Conservation (phyloP, 2,888 invertebrate species). For the Hyposoter dolosus region DNA sequence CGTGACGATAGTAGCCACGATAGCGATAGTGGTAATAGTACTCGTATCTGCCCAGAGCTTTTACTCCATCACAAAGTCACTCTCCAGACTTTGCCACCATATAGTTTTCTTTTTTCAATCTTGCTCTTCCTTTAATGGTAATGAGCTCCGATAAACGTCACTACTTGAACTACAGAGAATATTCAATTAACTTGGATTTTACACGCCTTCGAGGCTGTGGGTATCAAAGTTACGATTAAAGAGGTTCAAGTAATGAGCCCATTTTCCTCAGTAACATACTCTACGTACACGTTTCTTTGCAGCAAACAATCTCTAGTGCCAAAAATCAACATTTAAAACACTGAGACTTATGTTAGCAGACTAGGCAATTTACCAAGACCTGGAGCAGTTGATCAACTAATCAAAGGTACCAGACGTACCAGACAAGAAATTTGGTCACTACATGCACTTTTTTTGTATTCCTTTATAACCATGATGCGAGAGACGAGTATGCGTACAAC, state of each 20-base stretch:
- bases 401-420: neutral
- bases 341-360: neutral
- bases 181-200: neutral
- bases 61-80: neutral
- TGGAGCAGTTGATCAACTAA: neutral
- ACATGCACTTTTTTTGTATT: neutral
- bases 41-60: conserved; percentile 17
- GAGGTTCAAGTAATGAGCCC: neutral
- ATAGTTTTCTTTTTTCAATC: neutral
- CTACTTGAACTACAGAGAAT: neutral
- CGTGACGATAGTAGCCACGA: conserved; percentile 46
- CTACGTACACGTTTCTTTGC: neutral
- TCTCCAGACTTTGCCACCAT: conserved; percentile 7
- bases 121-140: neutral
- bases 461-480: neutral
- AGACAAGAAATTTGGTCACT: neutral
- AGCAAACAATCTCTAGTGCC: neutral
- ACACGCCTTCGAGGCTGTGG: neutral
- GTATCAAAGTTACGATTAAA: neutral
- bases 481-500: neutral
- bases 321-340: neutral
- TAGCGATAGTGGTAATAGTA: conserved; percentile 17
- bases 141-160: neutral
- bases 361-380: neutral
- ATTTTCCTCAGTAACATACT: neutral